Evolutionary conservation across 2,888 invertebrate species (phyloP), one percentile per base, ranked within the genome.

Genomic region (Prosopocoilus inquinatus): DNA sequence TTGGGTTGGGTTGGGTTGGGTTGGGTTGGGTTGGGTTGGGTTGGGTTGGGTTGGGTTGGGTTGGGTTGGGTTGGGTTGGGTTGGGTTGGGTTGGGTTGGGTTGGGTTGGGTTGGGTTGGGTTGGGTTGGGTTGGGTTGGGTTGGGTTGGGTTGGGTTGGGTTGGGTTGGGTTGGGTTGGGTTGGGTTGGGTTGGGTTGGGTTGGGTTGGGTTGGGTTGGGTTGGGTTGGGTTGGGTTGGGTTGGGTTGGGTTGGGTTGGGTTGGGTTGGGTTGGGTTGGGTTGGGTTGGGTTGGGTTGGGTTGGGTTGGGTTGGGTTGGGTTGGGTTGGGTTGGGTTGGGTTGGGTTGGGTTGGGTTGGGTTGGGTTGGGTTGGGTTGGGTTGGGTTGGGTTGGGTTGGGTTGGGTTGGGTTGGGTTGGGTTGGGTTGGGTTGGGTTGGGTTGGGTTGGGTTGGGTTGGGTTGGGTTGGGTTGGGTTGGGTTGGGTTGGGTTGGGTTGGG

Each of bases 261-360:
- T 7, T 46, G n/a, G 47, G 47, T 9, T 9, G 8, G 47, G 32
- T 8, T 20, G 8, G 47, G 47, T 8, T 28, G n/a, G 47, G 47
- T 50, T 35, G 8, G 13, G 13, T 15, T 9, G 12, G n/a, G 47
- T 16, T 13, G 8, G 9, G 47, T 16, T 11, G 8, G 53, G 63
- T 58, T 11, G 11, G n/a, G 47, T 16, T 49, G 8, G n/a, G 47
- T 16, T 49, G 11, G 9, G 47, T 16, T 11, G 11, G n/a, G 47
- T 16, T 11, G 9, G 9, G 47, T 16, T 11, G 8, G 9, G 47
- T 16, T n/a, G 8, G 47, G 48, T 46, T 32, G n/a, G 60, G 63
- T 64, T 62, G 50, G 62, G 60, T 58, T 48, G 48, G 60, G 63
- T 58, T 64, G 50, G 57, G 64, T 51, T 11, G 46, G 11, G 44